phyloP scores from a whole-genome alignment of 1,140 invertebrate species.

The Monochamus saltuarius region DNA sequence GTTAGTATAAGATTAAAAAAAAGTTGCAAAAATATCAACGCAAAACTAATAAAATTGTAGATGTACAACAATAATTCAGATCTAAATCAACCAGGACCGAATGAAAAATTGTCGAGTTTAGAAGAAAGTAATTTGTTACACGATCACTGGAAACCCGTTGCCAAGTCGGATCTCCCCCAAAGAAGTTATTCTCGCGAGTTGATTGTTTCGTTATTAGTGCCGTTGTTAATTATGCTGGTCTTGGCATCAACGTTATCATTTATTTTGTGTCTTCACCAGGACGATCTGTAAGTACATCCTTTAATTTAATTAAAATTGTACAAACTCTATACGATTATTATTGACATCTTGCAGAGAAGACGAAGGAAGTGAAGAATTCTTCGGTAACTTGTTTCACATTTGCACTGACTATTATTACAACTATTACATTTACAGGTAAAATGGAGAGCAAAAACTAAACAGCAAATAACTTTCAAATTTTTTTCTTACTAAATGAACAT shows the following conservation, averaged over 20 bases:
- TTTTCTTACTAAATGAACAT: background rate
- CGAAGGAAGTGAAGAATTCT: conserved; percentile 47
- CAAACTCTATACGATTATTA: conserved; percentile 16
- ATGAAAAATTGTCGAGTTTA: too few species aligned
- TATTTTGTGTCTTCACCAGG: conserved; percentile 74
- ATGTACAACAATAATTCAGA: conserved; percentile 47
- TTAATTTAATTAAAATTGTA: conserved; percentile 15
- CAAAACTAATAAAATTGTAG: conserved; percentile 2
- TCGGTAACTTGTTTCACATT: conserved; percentile 50
- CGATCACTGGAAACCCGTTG: conserved; percentile 60
- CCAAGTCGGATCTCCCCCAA: conserved; percentile 61
- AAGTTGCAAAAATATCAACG: too few species aligned
- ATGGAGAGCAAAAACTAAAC: background rate
- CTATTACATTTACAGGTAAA: conserved; percentile 21
- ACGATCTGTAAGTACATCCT: conserved; percentile 70
- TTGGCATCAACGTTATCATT: conserved; percentile 67
- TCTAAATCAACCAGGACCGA: background rate
- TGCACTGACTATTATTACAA: conserved; percentile 46
- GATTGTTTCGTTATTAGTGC: conserved; percentile 69
- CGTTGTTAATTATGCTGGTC: conserved; percentile 66
- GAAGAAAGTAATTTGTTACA: conserved; percentile 12
- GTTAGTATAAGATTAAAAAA: conserved; percentile 53
- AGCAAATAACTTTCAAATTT: background rate
- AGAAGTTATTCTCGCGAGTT: conserved; percentile 72
- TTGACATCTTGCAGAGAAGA: conserved; percentile 45